Evolutionary conservation across 2,888 invertebrate species (phyloP).

Genomic region (Celastrina argiolus): DNA sequence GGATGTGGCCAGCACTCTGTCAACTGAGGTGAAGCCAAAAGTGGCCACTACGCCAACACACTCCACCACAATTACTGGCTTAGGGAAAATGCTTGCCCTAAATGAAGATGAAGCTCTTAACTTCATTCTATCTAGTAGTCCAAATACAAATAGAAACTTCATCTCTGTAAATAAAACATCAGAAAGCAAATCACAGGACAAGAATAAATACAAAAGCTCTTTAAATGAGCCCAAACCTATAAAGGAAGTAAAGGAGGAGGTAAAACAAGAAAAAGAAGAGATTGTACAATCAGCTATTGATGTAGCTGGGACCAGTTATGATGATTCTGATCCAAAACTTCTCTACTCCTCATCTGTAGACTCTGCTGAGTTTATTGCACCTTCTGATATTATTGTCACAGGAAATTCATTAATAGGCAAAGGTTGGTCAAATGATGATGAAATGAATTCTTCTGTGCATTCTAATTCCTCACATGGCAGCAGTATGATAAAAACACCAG

Average conservation of each 20-base stretch:
- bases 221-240: slow-evolving; percentile 24
- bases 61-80: slow-evolving; percentile 52
- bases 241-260: slow-evolving; percentile 29
- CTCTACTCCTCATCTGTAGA: slow-evolving; percentile 54
- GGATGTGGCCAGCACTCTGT: slow-evolving; percentile 84
- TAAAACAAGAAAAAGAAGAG: slow-evolving; percentile 23
- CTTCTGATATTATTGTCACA: slow-evolving; percentile 57
- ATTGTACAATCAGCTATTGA: slow-evolving; percentile 42
- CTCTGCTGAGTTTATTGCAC: slow-evolving; percentile 54
- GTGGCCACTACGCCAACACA: slow-evolving; percentile 57
- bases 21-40: slow-evolving; percentile 69
- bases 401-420: slow-evolving; percentile 82
- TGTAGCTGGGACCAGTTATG: slow-evolving; percentile 56
- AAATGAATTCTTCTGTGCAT: slow-evolving; percentile 67
- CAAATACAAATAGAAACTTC: slow-evolving; percentile 39
- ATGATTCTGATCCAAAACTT: slow-evolving; percentile 41
- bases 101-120: slow-evolving; percentile 85
- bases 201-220: slow-evolving; percentile 24
- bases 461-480: slow-evolving; percentile 75
- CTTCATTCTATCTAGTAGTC: slow-evolving; percentile 79
- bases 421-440: slow-evolving; percentile 82
- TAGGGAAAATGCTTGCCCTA: slow-evolving; percentile 73
- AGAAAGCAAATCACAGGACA: slow-evolving; percentile 29
- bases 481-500: slow-evolving; percentile 71
- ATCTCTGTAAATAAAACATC: slow-evolving; percentile 27